These are phyloP conservation scores for Galemys pyrenaicus DNA, from an alignment of 2,113 vertebrate species.

Conservation along the genomic window DNA sequence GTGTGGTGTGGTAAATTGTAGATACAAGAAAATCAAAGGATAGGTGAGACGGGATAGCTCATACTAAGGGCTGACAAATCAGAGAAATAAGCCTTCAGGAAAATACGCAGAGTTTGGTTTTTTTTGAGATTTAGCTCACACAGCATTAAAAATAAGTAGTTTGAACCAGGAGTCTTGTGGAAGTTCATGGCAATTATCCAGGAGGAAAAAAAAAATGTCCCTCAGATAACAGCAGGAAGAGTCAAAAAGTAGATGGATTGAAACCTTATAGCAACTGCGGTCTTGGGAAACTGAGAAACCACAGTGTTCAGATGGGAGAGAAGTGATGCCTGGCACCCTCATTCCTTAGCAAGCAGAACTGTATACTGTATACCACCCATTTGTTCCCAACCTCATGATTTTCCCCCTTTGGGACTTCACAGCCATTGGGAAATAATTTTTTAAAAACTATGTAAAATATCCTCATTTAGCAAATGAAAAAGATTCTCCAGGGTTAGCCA, in stretches of 20 bases:
- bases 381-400: neutral
- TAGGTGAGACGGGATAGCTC: neutral
- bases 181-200: neutral
- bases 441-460: neutral
- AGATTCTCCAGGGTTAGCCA: neutral
- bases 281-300: neutral
- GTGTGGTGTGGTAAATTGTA: neutral
- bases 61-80: neutral
- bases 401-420: neutral
- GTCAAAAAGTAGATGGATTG: neutral
- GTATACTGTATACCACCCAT: neutral
- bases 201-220: neutral
- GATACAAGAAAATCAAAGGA: neutral
- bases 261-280: accelerated
- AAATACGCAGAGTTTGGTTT: neutral
- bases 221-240: neutral
- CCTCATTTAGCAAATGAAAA: neutral
- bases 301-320: too few species aligned
- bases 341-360: neutral
- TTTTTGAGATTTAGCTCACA: neutral
- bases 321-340: neutral
- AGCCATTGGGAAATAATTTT: neutral
- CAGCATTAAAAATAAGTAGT: conserved; percentile 13
- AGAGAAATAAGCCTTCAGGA: neutral
- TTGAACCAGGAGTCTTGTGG: conserved; percentile 9